Conservation (phyloP, 2,888 invertebrate genomes). For the Colletes collaris region DNA sequence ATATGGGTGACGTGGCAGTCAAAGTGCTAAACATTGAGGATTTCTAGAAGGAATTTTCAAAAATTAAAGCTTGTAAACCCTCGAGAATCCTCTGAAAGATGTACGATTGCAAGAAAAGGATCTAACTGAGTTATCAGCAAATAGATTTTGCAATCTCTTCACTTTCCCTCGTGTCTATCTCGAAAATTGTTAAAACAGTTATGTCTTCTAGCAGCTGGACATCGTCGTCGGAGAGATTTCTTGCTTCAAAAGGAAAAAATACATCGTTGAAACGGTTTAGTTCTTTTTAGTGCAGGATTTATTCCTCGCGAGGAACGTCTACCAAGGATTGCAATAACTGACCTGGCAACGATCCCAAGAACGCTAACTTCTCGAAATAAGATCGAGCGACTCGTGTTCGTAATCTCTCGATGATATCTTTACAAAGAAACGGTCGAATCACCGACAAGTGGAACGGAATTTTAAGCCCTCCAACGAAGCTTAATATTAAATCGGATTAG, state of each 20-base stretch:
- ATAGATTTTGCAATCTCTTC: not conserved
- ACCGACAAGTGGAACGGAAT: not conserved
- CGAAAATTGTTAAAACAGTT: constrained; percentile 22
- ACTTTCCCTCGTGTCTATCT: not conserved
- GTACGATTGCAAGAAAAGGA: too few relatives aligned
- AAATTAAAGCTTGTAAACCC: too few relatives aligned
- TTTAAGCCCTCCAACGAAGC: too few relatives aligned
- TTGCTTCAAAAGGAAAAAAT: constrained; percentile 49
- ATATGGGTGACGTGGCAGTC: too few relatives aligned
- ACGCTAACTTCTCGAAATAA: constrained; percentile 27
- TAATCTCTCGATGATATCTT: not conserved
- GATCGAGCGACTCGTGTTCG: not conserved
- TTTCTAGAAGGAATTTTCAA: too few relatives aligned
- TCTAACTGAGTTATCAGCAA: too few relatives aligned
- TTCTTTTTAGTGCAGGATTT: constrained; percentile 51
- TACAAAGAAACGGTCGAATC: not conserved
- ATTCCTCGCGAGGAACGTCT: constrained; percentile 50
- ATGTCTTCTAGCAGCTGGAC: not conserved
- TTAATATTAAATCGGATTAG: too few relatives aligned
- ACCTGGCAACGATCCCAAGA: constrained; percentile 60
- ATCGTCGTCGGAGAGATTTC: constrained; percentile 23
- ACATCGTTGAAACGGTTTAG: constrained; percentile 50
- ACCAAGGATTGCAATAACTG: constrained; percentile 63
- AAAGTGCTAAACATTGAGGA: too few relatives aligned
- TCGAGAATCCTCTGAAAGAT: too few relatives aligned